Conservation (phyloP, 2,888 invertebrate genomes). For the Noctua janthina region DNA sequence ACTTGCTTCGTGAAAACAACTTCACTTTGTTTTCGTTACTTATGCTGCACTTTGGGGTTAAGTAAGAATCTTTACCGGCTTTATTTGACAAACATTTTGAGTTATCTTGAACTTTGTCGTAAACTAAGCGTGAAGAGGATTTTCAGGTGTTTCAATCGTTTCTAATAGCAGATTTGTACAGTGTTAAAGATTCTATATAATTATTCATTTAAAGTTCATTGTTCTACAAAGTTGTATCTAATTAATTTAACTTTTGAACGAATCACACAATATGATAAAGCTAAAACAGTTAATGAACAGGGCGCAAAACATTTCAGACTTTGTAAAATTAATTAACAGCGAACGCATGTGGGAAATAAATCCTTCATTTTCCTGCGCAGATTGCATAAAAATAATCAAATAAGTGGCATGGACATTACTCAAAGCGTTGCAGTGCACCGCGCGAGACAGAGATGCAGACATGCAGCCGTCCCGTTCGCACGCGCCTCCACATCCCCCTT, state of each 20-base stretch:
- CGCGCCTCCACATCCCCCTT: conserved; percentile 85
- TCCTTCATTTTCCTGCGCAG: conserved; percentile 87
- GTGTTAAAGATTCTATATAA: not conserved
- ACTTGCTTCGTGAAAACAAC: conserved; percentile 64
- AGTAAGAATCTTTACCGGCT: conserved; percentile 12
- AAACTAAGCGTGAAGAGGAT: not conserved
- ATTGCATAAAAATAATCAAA: conserved; percentile 90
- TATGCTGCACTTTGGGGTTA: conserved; percentile 47
- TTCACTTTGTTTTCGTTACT: conserved; percentile 49
- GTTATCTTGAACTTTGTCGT: not conserved
- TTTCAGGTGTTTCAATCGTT: not conserved
- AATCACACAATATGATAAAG: conserved; percentile 39
- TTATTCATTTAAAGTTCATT: not conserved
- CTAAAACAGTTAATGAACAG: conserved; percentile 47
- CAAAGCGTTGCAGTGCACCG: conserved; percentile 84
- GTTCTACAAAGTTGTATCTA: not conserved
- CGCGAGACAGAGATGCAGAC: conserved; percentile 72
- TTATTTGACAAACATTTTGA: conserved; percentile 6
- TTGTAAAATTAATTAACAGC: conserved; percentile 87
- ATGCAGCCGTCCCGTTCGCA: conserved; percentile 74
- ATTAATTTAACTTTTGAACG: conserved; percentile 35
- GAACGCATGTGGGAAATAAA: conserved; percentile 83
- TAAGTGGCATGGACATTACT: conserved; percentile 89
- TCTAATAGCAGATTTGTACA: not conserved
- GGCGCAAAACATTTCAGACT: conserved; percentile 70